Evolutionary conservation across 2,888 invertebrate genomes (phyloP).

Genomic region (Drosophila meridiana): DNA sequence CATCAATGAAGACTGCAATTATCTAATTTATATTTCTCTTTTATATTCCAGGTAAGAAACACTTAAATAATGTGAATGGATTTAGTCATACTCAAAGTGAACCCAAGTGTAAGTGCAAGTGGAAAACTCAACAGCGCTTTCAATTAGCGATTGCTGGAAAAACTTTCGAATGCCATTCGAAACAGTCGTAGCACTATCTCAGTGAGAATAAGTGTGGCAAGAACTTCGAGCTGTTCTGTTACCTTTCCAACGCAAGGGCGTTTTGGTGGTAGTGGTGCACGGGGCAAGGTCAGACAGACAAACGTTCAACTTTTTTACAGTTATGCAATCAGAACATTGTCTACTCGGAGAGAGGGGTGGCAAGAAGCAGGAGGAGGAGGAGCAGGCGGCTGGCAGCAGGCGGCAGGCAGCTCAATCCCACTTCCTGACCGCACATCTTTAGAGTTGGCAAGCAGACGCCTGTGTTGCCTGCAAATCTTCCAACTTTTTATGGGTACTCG

Average conservation of each 20-base stretch:
- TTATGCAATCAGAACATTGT: conserved; percentile 65
- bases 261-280: conserved; percentile 3
- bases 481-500: conserved; percentile 67
- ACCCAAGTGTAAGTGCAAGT: conserved; percentile 60
- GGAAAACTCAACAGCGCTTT: conserved; percentile 42
- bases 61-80: conserved; percentile 25
- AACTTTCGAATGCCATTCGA: conserved; percentile 33
- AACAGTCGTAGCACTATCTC: not conserved
- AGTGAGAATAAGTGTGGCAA: not conserved
- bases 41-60: conserved; percentile 62
- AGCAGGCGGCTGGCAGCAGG: not conserved
- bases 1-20: not conserved
- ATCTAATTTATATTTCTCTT: not conserved
- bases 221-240: not conserved
- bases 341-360: not conserved
- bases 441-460: conserved; percentile 43
- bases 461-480: conserved; percentile 24
- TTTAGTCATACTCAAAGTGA: conserved; percentile 14
- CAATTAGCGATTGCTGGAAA: conserved; percentile 55
- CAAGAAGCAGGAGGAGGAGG: not conserved
- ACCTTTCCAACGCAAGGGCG: conserved; percentile 1
- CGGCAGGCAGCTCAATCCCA: conserved; percentile 9
- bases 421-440: conserved; percentile 20
- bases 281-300: conserved; percentile 66
- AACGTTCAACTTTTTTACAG: conserved; percentile 40